These are phyloP conservation scores for Pegoplata infirma DNA, from an alignment of 2,888 invertebrate species.

Conservation along the genomic window DNA sequence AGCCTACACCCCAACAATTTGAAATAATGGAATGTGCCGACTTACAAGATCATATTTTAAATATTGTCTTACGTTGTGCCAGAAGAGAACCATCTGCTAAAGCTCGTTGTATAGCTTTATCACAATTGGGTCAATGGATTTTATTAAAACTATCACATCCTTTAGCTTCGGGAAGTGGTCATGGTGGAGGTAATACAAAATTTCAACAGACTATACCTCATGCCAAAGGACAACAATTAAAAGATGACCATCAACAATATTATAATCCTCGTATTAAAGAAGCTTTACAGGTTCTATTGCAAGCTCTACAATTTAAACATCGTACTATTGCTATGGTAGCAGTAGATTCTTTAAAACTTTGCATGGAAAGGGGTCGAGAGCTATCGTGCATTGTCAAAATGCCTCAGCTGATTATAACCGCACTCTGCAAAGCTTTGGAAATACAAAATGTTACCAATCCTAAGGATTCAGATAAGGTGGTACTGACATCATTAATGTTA, in stretches of 20 bases:
- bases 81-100: conserved; percentile 92
- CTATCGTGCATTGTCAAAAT: conserved; percentile 74
- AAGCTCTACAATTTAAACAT: conserved; percentile 78
- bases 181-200: conserved; percentile 2
- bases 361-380: conserved; percentile 74
- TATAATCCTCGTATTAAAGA: conserved; percentile 77
- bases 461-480: conserved; percentile 76
- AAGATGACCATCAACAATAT: conserved; percentile 50
- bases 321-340: conserved; percentile 76
- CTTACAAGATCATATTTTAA: conserved; percentile 87
- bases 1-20: conserved; percentile 80
- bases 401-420: conserved; percentile 75
- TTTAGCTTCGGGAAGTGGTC: conserved; percentile 27
- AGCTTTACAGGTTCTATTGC: conserved; percentile 76
- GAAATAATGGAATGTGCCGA: conserved; percentile 77
- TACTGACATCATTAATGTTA: conserved; percentile 84
- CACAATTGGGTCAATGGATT: conserved; percentile 85
- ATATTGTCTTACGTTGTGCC: conserved; percentile 91
- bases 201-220: conserved; percentile 73
- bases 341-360: conserved; percentile 76
- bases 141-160: conserved; percentile 74
- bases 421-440: conserved; percentile 76
- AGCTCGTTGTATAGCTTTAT: conserved; percentile 93
- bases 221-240: conserved; percentile 64
- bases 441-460: conserved; percentile 76